These are phyloP conservation scores for Tamandua tetradactyla DNA, from an alignment of 2,797 vertebrate genomes.

Conservation along the genomic window DNA sequence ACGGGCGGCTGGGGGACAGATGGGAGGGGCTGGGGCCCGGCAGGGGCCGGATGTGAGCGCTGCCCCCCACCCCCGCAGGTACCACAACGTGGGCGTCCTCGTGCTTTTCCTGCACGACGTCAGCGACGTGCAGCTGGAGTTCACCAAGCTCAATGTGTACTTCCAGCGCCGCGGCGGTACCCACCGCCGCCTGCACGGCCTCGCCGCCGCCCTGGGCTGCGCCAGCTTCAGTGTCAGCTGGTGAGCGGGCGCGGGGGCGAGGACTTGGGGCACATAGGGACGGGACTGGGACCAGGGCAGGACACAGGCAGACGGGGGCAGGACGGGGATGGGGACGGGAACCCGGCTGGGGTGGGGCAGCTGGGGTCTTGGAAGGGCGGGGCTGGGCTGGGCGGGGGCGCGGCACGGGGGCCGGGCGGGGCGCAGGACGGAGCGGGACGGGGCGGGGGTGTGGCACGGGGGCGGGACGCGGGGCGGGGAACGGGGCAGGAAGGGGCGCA, in stretches of 20 bases:
- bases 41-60: neutral
- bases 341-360: neutral
- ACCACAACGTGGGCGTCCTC: slow-evolving; percentile 95
- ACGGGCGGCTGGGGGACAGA: too few species aligned
- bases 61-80: slow-evolving; percentile 86
- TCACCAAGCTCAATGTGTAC: slow-evolving; percentile 97
- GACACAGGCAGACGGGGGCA: too few species aligned
- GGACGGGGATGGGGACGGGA: neutral
- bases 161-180: slow-evolving; percentile 92
- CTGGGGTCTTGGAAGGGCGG: neutral
- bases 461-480: neutral
- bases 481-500: accelerated
- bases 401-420: neutral
- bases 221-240: slow-evolving; percentile 94
- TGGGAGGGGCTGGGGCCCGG: neutral
- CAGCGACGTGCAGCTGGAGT: slow-evolving; percentile 95
- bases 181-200: slow-evolving; percentile 89
- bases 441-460: neutral
- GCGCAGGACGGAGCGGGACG: neutral
- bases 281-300: accelerated
- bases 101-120: slow-evolving; percentile 97
- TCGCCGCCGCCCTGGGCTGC: slow-evolving; percentile 92
- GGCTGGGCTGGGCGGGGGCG: neutral
- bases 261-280: neutral
- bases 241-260: slow-evolving; percentile 79